A percentile compares a stretch with the other conserved stretches of the same genome.
Conservation (phyloP, 2,797 vertebrate species). For the Tapera naevia region DNA sequence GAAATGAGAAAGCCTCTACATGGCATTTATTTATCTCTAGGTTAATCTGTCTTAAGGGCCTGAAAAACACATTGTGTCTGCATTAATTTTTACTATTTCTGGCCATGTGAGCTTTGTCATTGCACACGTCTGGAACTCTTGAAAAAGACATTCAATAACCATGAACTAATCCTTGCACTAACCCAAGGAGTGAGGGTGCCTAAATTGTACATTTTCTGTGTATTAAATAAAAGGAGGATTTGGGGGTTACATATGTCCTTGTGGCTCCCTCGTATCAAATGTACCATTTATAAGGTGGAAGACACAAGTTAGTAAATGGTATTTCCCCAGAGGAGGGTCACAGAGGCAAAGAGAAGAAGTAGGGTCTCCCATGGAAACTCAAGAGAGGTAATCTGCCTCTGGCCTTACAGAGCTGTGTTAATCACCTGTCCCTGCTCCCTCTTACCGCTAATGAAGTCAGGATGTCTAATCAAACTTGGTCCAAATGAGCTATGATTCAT, state of each 20-base stretch:
- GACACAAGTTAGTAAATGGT: background rate
- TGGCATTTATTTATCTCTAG: conserved; percentile 23
- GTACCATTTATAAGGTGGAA: background rate
- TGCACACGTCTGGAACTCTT: background rate
- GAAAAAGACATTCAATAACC: background rate
- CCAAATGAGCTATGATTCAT: background rate
- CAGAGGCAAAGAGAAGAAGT: background rate
- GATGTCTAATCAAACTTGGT: background rate
- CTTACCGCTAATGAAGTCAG: background rate
- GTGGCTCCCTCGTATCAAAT: background rate
- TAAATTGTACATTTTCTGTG: background rate
- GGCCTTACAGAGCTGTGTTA: background rate
- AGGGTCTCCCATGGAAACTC: background rate
- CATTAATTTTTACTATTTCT: conserved; percentile 11
- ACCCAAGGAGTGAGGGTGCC: background rate
- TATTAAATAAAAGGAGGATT: background rate
- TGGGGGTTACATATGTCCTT: background rate
- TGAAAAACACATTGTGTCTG: conserved; percentile 10
- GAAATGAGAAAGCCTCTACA: background rate
- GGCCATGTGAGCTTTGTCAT: background rate
- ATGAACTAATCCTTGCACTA: background rate
- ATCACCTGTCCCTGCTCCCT: background rate
- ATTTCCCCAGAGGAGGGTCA: background rate
- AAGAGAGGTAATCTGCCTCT: background rate
- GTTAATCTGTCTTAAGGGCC: background rate